Evolutionary conservation across 2,797 vertebrate genomes (phyloP), one percentile per base, ranked within the genome.

Genomic region (Clamator glandarius): DNA sequence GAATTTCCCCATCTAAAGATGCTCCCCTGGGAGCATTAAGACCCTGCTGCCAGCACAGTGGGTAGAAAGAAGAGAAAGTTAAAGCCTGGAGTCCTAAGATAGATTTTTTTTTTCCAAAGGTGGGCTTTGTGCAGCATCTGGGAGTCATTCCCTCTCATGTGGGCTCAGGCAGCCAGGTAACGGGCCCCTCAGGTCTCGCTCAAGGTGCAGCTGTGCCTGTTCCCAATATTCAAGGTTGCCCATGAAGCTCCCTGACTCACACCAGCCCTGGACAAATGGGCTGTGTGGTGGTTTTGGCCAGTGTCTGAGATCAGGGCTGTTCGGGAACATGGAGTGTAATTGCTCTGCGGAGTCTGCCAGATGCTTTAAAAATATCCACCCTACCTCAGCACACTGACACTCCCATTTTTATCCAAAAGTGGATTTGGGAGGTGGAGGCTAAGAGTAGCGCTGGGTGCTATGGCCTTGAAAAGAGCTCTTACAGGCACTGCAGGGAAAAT

Each of bases 301-400:
- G 29, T 58, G 76, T 17, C 81, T 3, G 1, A 79, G 83, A 85
- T 88, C 33, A 1, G 91, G 73, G 62, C 76, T 88, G 3, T 93
- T 93, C 94, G 93, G 83, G 80, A 95, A 74, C 88, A 77, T 50
- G 84, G 25, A 88, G 42, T 1, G 1, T 84, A 94, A 90, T 93
- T 84, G 75, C 75, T 67, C 48, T 90, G 92, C 3, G 3, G 67
- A 92, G 83, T 75, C 87, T 84, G 93, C 74, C 83, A 92, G 90
- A 86, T 64, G 70, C 87, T 95, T 91, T 88, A 90, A 92, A 96
- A 92, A 89, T 89, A 95, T 2, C 90, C 61, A 33, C 26, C 74
- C 44, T 77, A 91, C 77, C 94, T 76, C 90, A 70, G 86, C 77
- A 26, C 0, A 0, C 48, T 0, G 5, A 17, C 67, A 68, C 70